Evolutionary conservation across 1,140 invertebrate genomes (phyloP), one percentile per base, ranked within the genome.

Genomic region (Camponotus pennsylvanicus): DNA sequence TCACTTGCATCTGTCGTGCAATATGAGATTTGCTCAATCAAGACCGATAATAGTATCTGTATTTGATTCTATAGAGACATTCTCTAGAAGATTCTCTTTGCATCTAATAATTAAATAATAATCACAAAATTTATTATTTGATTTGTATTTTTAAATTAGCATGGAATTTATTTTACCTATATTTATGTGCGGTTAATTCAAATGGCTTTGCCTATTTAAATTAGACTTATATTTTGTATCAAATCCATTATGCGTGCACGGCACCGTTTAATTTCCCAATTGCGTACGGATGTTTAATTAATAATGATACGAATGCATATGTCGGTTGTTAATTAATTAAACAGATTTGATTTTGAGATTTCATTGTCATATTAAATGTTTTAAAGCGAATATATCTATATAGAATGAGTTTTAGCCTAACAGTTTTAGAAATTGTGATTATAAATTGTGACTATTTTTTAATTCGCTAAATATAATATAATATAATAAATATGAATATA

Each of bases 251-350:
- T 21, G n/a, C 21, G 55, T 42, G 32, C 13, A 40, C 37, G 34
- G 42, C 34, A 15, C 21, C 37, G 21, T 61, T 42, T n/a, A 27
- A 21, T 7, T 15, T 13, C 11, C 71, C 8, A 42, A 76, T 34
- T 61, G 21, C 21, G 4, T 61, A 18, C 2, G 37, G 18, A 59
- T 42, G 15, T 40, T 61, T 61, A 42, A 76, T 61, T 76, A 37
- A 61, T 61, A 21, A 42, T 61, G 61, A 40, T 7, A 59, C 7
- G 7, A 2, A 57, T 55, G 49, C 34, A 37, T 75, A 40, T 2
- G 18, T 7, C 11, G 6, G 4, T 66, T 27, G 13, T 45, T 76
- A 42, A 64, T 64, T 78, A 78, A 66, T 78, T 78, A 66, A 63
- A 42, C 7, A 18, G 9, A 34, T 15, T 15, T 18, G 8, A n/a